phyloP scores from a whole-genome alignment of 2,797 vertebrate species.

The Sebastes nivosus region DNA sequence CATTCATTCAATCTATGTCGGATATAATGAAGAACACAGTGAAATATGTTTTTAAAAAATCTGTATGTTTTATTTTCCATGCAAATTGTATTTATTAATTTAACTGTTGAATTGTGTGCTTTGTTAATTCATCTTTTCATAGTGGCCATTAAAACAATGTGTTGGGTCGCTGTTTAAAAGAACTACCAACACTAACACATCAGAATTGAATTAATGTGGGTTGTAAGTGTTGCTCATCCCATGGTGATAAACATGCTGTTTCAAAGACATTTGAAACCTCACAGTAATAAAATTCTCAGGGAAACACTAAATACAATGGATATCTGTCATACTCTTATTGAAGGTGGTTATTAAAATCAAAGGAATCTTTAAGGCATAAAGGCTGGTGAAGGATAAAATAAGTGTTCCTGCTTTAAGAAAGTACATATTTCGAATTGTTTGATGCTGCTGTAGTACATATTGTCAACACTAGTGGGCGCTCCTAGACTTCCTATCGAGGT shows the following conservation, averaged over 20 bases:
- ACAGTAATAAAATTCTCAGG: neutral
- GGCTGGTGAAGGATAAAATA: neutral
- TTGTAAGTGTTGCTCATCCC: neutral
- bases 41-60: neutral
- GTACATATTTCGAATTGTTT: neutral
- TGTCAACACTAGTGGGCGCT: conserved; percentile 58
- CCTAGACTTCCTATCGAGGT: conserved; percentile 15
- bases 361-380: neutral
- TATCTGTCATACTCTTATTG: neutral
- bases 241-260: neutral
- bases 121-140: neutral
- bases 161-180: neutral
- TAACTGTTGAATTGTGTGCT: neutral
- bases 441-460: conserved; percentile 12
- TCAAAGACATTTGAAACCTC: neutral
- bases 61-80: neutral
- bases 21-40: neutral
- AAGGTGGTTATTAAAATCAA: neutral
- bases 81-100: neutral
- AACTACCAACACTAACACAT: neutral
- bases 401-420: neutral
- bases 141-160: neutral
- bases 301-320: neutral
- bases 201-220: neutral
- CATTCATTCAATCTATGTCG: neutral